phyloP scores from a whole-genome alignment of 1,140 invertebrate genomes.

The Matsumurasca onukii region DNA sequence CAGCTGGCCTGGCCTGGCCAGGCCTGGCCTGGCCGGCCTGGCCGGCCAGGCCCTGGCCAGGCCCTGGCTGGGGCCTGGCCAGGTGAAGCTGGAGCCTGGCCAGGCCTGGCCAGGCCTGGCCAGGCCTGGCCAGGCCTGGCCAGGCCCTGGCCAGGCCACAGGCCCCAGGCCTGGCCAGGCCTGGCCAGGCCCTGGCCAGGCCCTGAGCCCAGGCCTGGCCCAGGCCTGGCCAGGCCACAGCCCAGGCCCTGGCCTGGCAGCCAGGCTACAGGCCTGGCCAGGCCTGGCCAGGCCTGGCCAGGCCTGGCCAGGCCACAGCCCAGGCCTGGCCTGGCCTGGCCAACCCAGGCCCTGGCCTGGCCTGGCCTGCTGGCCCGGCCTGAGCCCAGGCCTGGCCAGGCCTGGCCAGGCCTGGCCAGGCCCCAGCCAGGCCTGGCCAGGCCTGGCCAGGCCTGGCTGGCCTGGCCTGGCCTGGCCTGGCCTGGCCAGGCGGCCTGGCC shows the following conservation, averaged over 20 bases:
- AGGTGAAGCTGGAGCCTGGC: no score
- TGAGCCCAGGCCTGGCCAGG: background rate
- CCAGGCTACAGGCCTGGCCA: no score
- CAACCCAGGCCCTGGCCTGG: background rate
- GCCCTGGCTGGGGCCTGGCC: constrained; percentile 3
- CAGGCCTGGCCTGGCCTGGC: no score
- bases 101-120: no score
- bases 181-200: constrained; percentile 12
- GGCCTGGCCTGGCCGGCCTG: no score
- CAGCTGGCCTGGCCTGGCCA: background rate
- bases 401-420: background rate
- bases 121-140: no score
- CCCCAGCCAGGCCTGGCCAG: background rate
- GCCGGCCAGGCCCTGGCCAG: no score
- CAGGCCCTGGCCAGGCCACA: background rate
- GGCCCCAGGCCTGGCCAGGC: constrained; percentile 11
- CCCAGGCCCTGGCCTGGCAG: background rate
- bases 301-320: background rate
- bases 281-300: constrained; percentile 3
- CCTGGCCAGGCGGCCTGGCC: no score
- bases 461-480: background rate
- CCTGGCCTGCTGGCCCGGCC: background rate
- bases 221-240: background rate
- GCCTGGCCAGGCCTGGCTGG: constrained; percentile 3
- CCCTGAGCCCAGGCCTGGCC: background rate